phyloP scores from a whole-genome alignment of 2,113 vertebrate genomes.

The Carassius auratus region DNA sequence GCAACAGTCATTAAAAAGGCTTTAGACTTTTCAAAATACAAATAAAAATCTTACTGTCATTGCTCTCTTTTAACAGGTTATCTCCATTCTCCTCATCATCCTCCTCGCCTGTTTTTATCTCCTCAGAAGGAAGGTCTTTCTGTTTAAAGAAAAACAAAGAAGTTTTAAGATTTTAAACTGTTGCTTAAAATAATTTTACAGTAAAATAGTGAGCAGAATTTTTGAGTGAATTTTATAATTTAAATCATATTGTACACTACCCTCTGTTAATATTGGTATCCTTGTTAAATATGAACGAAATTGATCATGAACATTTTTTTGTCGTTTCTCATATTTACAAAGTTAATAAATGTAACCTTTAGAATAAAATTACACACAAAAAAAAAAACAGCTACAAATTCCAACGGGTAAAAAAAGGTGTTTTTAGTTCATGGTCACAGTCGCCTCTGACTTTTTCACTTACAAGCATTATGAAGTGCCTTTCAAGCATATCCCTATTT shows the following conservation, averaged over 20 bases:
- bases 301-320: too few relatives aligned
- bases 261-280: background rate
- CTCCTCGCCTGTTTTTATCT: slow-evolving; percentile 99
- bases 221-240: background rate
- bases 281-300: background rate
- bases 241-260: background rate
- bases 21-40: background rate
- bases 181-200: background rate
- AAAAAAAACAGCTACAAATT: background rate
- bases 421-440: background rate
- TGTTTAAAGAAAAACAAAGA: slow-evolving; percentile 26
- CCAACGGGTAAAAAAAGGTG: background rate
- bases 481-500: background rate
- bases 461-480: background rate
- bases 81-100: slow-evolving; percentile 97
- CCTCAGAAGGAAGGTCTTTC: slow-evolving; percentile 95
- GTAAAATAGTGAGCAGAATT: background rate
- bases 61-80: slow-evolving; percentile 96
- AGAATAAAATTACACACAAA: background rate
- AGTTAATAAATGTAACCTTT: too few relatives aligned
- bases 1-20: background rate
- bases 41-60: slow-evolving; percentile 87
- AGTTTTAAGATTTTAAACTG: background rate
- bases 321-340: too few relatives aligned
- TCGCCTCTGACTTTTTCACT: background rate